These are phyloP conservation scores for Eulithis prunata DNA, from an alignment of 2,888 invertebrate genomes.

Conservation along the genomic window DNA sequence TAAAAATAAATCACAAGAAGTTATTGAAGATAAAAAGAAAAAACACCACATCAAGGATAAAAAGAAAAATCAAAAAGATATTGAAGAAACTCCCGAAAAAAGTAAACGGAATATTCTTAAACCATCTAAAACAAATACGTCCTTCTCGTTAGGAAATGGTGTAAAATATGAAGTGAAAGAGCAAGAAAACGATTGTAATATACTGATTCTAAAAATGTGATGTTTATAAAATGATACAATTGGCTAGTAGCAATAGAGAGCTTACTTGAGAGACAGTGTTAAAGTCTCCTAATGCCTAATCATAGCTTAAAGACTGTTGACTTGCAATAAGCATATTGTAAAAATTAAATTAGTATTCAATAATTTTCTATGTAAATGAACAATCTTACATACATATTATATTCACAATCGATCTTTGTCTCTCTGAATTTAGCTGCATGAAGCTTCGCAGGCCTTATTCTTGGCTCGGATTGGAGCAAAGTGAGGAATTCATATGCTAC, in stretches of 20 bases:
- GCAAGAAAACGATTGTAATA: conserved; percentile 72
- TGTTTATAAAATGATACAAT: neutral
- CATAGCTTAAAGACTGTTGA: neutral
- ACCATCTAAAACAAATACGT: conserved; percentile 29
- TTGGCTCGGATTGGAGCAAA: no score
- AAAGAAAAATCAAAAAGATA: conserved; percentile 22
- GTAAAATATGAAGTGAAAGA: conserved; percentile 69
- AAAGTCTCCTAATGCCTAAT: neutral
- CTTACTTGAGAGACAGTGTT: no score
- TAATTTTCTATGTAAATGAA: no score
- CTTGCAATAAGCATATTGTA: neutral
- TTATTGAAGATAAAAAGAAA: conserved; percentile 6
- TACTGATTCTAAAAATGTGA: conserved; percentile 67
- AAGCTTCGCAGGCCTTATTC: no score
- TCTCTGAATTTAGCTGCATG: no score
- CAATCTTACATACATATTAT: no score
- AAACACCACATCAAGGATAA: neutral
- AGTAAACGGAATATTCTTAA: conserved; percentile 33
- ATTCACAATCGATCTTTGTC: no score
- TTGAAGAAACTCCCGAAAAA: conserved; percentile 25
- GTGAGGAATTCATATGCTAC: no score
- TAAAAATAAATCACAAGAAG: conserved; percentile 29
- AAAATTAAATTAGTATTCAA: no score
- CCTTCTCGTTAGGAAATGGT: conserved; percentile 34
- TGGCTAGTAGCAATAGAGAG: neutral